Evolutionary conservation across 2,797 vertebrate genomes (phyloP).

Genomic region (Craterocephalus amniculus): DNA sequence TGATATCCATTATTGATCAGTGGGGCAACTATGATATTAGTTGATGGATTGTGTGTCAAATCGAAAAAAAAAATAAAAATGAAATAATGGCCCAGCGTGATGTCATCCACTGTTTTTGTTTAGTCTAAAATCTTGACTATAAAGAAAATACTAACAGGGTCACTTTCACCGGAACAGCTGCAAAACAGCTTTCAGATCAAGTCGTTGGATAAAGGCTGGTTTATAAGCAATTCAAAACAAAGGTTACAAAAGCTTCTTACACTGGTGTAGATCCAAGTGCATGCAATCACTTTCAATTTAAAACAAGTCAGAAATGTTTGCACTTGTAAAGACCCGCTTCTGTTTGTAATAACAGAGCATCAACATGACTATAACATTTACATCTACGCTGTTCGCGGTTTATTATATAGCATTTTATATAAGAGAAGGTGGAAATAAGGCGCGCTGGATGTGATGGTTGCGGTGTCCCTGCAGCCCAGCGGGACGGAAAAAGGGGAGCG

Average conservation of each 20-base stretch:
- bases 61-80: no score
- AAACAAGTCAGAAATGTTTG: background rate
- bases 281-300: background rate
- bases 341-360: no score
- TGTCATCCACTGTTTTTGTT: background rate
- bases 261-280: background rate
- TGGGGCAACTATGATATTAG: background rate
- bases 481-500: slow-evolving; percentile 40
- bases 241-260: no score
- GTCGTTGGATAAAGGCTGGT: no score
- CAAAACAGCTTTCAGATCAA: no score
- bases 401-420: background rate
- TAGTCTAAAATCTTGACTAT: no score
- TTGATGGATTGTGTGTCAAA: no score
- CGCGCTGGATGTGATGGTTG: background rate
- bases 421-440: slow-evolving; percentile 17
- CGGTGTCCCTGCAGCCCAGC: slow-evolving; percentile 20
- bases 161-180: no score
- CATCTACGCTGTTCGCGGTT: background rate
- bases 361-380: background rate
- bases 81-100: background rate
- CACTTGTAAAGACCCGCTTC: background rate
- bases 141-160: background rate
- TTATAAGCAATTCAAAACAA: no score
- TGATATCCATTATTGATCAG: background rate